These are phyloP conservation scores for Melieria picta DNA, from an alignment of 2,888 invertebrate species.

Conservation along the genomic window DNA sequence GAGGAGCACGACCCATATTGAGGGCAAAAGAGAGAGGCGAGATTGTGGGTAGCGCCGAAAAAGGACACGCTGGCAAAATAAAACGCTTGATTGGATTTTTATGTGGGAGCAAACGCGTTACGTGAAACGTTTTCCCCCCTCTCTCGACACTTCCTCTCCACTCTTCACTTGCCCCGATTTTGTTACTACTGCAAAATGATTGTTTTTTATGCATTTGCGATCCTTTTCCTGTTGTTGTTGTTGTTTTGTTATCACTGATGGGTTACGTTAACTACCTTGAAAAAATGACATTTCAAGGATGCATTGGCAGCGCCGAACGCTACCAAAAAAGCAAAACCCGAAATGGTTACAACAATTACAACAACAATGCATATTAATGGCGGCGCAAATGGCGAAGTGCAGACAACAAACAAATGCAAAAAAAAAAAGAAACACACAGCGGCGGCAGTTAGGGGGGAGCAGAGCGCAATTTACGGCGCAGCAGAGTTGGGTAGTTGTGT, in stretches of 20 bases:
- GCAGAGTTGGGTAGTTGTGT: not conserved
- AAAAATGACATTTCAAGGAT: conserved; percentile 19
- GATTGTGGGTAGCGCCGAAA: too few species aligned
- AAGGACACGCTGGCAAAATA: conserved; percentile 3
- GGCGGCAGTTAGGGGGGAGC: not conserved
- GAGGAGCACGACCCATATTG: not conserved
- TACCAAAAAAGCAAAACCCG: not conserved
- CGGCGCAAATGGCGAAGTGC: conserved; percentile 8
- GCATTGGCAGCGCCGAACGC: conserved; percentile 10
- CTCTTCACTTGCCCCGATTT: not conserved
- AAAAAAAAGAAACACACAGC: not conserved
- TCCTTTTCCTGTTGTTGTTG: not conserved
- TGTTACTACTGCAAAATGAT: too few species aligned
- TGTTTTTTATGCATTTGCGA: too few species aligned
- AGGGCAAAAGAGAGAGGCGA: not conserved
- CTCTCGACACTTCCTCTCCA: conserved; percentile 1
- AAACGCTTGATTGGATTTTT: conserved; percentile 33
- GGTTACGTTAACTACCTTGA: conserved; percentile 2
- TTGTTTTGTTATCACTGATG: conserved; percentile 24
- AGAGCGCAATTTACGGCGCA: not conserved
- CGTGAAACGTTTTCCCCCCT: conserved; percentile 1
- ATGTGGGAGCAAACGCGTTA: conserved; percentile 27
- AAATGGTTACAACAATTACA: not conserved
- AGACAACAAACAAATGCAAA: not conserved
- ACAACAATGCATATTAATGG: conserved; percentile 21